These are phyloP conservation scores for Micrastur ruficollis DNA, from an alignment of 2,797 vertebrate species.

Conservation along the genomic window DNA sequence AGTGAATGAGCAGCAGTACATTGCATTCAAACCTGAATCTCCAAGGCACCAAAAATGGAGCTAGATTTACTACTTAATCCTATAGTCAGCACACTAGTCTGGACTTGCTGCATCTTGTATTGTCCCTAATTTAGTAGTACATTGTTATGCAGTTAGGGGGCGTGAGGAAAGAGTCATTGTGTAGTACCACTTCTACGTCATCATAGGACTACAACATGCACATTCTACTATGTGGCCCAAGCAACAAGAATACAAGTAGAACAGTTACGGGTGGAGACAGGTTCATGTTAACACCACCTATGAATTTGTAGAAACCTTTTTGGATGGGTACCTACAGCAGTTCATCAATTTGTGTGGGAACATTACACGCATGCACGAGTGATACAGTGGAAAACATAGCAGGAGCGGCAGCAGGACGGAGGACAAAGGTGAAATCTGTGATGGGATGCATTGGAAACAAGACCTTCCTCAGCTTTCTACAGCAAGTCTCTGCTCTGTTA, in stretches of 20 bases:
- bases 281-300: conserved; percentile 85
- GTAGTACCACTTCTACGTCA: conserved; percentile 84
- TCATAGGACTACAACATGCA: conserved; percentile 92
- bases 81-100: conserved; percentile 64
- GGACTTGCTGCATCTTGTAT: conserved; percentile 69
- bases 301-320: conserved; percentile 86
- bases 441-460: conserved; percentile 45
- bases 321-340: conserved; percentile 81
- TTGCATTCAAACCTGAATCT: conserved; percentile 66
- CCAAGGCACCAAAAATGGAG: conserved; percentile 74
- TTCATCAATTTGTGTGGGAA: conserved; percentile 72
- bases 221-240: conserved; percentile 84
- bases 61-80: conserved; percentile 69
- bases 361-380: conserved; percentile 80
- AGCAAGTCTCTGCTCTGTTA: conserved; percentile 96
- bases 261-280: conserved; percentile 75
- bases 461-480: conserved; percentile 90
- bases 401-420: conserved; percentile 74
- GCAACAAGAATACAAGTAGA: conserved; percentile 84
- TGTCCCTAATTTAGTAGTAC: conserved; percentile 75
- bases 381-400: conserved; percentile 71
- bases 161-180: conserved; percentile 68
- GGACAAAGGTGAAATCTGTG: conserved; percentile 70
- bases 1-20: conserved; percentile 74
- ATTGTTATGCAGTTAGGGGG: conserved; percentile 62